These are phyloP conservation scores for Nasonovia ribisnigri DNA, from an alignment of 2,888 invertebrate genomes.

Conservation along the genomic window DNA sequence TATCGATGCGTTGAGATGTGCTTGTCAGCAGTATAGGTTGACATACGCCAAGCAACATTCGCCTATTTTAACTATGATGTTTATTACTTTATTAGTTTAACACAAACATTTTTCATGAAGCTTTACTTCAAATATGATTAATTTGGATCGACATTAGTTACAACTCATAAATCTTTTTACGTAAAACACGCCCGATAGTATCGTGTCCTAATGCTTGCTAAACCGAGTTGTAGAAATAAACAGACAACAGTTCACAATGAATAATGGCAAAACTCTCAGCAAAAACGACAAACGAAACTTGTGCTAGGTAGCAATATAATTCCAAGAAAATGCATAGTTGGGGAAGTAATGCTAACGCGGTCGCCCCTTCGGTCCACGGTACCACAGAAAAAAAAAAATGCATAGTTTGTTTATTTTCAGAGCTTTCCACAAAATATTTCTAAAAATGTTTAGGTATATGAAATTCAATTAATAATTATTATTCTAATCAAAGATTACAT, in stretches of 20 bases:
- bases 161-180: constrained; percentile 29
- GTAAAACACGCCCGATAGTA: constrained; percentile 21
- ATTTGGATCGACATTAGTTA: constrained; percentile 8
- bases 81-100: not conserved
- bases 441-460: not conserved
- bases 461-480: not conserved
- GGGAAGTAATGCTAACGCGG: no score
- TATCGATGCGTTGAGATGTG: not conserved
- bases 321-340: not conserved
- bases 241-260: constrained; percentile 18
- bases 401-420: not conserved
- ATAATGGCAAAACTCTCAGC: not conserved
- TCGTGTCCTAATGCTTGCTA: not conserved
- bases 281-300: constrained; percentile 28
- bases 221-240: not conserved
- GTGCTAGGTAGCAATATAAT: not conserved
- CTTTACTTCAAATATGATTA: constrained; percentile 3
- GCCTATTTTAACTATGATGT: not conserved
- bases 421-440: not conserved
- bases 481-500: not conserved
- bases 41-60: not conserved
- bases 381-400: no score
- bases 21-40: not conserved
- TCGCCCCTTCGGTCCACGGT: no score
- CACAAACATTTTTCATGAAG: not conserved